Percentiles rank a stretch among this genome's conserved stretches.
Evolutionary conservation across 2,113 vertebrate genomes (phyloP).

Genomic region (Gymnocephalus cernua): DNA sequence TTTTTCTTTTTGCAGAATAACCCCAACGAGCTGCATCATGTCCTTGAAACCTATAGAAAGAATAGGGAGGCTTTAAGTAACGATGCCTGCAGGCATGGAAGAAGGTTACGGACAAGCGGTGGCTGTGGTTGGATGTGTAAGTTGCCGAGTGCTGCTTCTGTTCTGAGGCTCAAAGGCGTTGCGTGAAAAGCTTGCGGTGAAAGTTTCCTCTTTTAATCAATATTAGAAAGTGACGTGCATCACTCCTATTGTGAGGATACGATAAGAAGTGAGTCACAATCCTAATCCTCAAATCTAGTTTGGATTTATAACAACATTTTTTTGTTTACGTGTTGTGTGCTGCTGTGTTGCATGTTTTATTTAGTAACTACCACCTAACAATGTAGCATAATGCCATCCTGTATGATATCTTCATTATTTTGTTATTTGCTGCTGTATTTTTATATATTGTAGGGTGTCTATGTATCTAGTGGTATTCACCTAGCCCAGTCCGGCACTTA

Average conservation of each 20-base stretch:
- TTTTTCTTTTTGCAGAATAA: neutral
- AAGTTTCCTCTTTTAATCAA: neutral
- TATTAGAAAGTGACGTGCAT: neutral
- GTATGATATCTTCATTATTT: neutral
- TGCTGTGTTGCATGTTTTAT: neutral
- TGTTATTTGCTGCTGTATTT: neutral
- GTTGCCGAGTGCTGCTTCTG: slow-evolving; percentile 2
- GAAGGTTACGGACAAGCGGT: slow-evolving; percentile 23
- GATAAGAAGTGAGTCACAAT: neutral
- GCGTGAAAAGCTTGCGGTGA: neutral
- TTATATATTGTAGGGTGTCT: neutral
- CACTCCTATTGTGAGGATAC: too few relatives aligned
- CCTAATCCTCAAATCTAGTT: neutral
- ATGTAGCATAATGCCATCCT: neutral
- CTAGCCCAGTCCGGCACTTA: neutral
- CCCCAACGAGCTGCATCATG: neutral
- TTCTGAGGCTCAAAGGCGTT: slow-evolving; percentile 25
- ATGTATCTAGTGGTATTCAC: neutral
- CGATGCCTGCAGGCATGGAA: slow-evolving; percentile 6
- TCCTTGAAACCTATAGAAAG: slow-evolving; percentile 36
- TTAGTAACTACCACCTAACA: neutral
- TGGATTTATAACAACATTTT: neutral
- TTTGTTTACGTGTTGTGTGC: too few relatives aligned
- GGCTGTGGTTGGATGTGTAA: neutral
- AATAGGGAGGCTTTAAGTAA: slow-evolving; percentile 12